Evolutionary conservation across 2,113 vertebrate genomes (phyloP).

Genomic region (Saccopteryx leptura): DNA sequence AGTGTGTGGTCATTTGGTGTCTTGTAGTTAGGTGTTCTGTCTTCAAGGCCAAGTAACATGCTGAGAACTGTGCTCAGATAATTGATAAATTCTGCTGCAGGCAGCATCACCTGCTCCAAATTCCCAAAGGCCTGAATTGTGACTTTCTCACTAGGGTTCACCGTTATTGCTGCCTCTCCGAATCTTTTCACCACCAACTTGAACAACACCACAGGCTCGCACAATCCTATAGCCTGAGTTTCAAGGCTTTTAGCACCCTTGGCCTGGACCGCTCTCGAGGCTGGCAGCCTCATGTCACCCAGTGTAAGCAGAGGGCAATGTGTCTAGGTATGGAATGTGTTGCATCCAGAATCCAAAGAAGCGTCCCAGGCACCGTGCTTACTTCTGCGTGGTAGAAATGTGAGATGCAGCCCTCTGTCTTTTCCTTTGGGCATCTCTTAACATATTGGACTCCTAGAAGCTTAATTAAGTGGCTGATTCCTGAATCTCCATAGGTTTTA

Average conservation of each 20-base stretch:
- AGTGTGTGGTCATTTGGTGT: not conserved
- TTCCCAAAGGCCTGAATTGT: not conserved
- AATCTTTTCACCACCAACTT: not conserved
- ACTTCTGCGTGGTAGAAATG: not conserved
- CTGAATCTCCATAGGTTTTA: not conserved
- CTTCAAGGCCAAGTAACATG: not conserved
- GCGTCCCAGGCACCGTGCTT: not conserved
- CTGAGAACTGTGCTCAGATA: not conserved
- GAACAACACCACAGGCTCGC: not conserved
- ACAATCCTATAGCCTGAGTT: not conserved
- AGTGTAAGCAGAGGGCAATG: not conserved
- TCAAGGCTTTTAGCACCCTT: not conserved
- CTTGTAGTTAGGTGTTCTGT: not conserved
- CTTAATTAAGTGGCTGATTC: not conserved
- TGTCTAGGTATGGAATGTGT: not conserved
- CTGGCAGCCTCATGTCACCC: not conserved
- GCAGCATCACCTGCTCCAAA: not conserved
- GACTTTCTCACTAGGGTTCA: not conserved
- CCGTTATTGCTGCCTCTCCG: not conserved
- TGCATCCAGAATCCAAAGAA: not conserved
- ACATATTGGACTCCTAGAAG: not conserved
- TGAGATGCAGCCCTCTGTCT: not conserved
- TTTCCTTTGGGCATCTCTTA: not conserved
- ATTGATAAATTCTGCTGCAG: not conserved
- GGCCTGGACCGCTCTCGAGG: not conserved